phyloP scores from a whole-genome alignment of 2,797 vertebrate genomes.

The Thalassophryne amazonica region DNA sequence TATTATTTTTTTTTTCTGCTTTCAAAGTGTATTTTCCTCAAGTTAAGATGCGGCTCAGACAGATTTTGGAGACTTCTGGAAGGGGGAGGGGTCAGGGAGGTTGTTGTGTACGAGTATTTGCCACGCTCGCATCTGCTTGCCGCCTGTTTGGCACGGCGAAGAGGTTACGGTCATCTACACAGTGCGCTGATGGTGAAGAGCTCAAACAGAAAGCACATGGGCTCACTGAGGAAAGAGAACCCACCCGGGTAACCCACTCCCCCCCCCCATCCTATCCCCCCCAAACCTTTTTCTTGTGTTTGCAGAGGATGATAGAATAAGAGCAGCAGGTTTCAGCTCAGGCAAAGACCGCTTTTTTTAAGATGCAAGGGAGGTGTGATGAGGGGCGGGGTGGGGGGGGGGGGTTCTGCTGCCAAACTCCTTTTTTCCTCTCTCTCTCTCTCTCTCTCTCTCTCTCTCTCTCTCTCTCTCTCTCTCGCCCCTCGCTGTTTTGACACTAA shows the following conservation, averaged over 20 bases:
- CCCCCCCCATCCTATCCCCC: background rate
- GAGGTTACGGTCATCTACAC: no score
- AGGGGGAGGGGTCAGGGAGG: background rate
- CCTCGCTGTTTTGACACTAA: no score
- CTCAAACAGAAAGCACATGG: constrained; percentile 15
- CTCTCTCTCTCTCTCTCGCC: constrained; percentile 13
- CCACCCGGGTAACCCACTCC: constrained; percentile 12
- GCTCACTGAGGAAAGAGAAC: constrained; percentile 22
- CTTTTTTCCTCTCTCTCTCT: background rate
- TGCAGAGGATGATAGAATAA: constrained; percentile 15
- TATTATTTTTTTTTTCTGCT: constrained; percentile 28
- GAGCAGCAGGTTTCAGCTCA: constrained; percentile 34
- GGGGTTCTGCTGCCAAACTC: constrained; percentile 32
- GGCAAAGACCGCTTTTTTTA: constrained; percentile 14
- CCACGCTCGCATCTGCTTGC: constrained; percentile 24
- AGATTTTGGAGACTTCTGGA: constrained; percentile 12
- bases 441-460: background rate
- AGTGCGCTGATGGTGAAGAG: constrained; percentile 1
- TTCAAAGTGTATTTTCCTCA: constrained; percentile 40
- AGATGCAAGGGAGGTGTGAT: constrained; percentile 30
- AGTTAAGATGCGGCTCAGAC: constrained; percentile 42
- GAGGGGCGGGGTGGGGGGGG: constrained; percentile 6
- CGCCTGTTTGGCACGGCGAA: background rate
- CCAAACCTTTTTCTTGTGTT: constrained; percentile 17
- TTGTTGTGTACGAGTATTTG: background rate